Conservation (phyloP, 2,888 invertebrate genomes). For the Drosophila neutralis region DNA sequence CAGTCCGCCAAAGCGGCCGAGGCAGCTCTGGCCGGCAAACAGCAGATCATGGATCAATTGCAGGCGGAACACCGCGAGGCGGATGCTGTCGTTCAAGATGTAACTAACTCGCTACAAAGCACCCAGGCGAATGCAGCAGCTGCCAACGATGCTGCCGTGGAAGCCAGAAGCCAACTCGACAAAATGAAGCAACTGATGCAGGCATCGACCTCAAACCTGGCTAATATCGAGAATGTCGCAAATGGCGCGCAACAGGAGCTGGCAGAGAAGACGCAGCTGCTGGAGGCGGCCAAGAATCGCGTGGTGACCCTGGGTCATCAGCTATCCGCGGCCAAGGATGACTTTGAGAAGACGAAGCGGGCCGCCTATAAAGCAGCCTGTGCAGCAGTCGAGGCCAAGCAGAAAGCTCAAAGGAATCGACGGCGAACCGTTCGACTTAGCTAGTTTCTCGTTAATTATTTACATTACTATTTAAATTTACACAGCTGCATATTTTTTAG, state of each 20-base stretch:
- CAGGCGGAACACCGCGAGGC: slow-evolving; percentile 89
- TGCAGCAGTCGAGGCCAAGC: slow-evolving; percentile 89
- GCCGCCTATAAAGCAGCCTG: slow-evolving; percentile 89
- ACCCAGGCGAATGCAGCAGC: slow-evolving; percentile 88
- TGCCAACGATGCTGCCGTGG: slow-evolving; percentile 87
- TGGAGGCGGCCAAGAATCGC: slow-evolving; percentile 89
- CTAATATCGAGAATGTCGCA: slow-evolving; percentile 88
- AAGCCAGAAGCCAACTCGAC: slow-evolving; percentile 86
- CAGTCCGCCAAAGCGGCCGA: slow-evolving; percentile 90
- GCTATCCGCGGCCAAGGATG: slow-evolving; percentile 87
- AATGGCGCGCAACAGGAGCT: slow-evolving; percentile 88
- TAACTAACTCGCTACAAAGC: slow-evolving; percentile 87
- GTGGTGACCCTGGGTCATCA: slow-evolving; percentile 88
- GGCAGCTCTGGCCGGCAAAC: slow-evolving; percentile 89
- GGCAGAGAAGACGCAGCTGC: slow-evolving; percentile 88
- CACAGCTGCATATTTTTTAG: slow-evolving; percentile 2
- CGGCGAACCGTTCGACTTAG: neutral
- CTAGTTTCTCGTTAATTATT: neutral
- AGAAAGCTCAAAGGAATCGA: slow-evolving; percentile 77
- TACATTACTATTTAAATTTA: neutral
- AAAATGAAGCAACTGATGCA: slow-evolving; percentile 85
- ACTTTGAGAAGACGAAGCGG: slow-evolving; percentile 88
- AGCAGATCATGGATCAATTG: slow-evolving; percentile 89
- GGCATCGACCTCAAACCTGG: slow-evolving; percentile 86
- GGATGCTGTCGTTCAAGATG: slow-evolving; percentile 87